Percentiles rank a stretch among this genome's conserved stretches.
Conservation (phyloP, 2,888 invertebrate genomes). For the Thymelicus lineola region DNA sequence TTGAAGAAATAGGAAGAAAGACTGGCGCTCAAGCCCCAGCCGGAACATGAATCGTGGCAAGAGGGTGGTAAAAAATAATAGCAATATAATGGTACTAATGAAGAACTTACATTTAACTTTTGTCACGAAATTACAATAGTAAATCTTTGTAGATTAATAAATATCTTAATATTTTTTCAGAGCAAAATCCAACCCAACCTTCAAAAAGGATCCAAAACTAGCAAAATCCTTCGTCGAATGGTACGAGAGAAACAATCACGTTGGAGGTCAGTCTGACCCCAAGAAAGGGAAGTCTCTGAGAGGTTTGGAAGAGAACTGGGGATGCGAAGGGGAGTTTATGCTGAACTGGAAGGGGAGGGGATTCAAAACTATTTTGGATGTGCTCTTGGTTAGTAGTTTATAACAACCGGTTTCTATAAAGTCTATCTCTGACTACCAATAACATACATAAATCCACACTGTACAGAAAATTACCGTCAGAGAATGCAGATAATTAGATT, state of each 20-base stretch:
- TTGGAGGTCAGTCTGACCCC: conserved; percentile 84
- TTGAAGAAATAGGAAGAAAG: no score
- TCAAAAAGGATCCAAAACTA: conserved; percentile 65
- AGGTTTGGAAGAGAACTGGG: conserved; percentile 86
- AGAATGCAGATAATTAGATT: no score
- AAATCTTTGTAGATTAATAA: background rate
- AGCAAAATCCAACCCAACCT: conserved; percentile 51
- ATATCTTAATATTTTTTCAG: conserved; percentile 52
- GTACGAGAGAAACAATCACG: conserved; percentile 87
- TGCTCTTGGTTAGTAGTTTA: conserved; percentile 86
- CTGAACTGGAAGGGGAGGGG: conserved; percentile 91
- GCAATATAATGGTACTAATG: no score
- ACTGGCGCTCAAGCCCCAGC: no score
- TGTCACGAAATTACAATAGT: background rate
- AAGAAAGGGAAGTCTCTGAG: conserved; percentile 84
- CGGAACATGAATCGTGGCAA: no score
- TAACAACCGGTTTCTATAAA: background rate
- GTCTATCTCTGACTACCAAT: no score
- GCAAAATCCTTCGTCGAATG: conserved; percentile 84
- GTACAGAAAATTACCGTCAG: no score
- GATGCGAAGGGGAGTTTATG: conserved; percentile 88
- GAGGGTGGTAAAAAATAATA: no score
- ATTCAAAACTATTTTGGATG: conserved; percentile 87
- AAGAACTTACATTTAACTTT: no score
- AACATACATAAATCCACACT: no score